Conservation (phyloP, 1,140 invertebrate genomes). For the Scylla paramamosain region DNA sequence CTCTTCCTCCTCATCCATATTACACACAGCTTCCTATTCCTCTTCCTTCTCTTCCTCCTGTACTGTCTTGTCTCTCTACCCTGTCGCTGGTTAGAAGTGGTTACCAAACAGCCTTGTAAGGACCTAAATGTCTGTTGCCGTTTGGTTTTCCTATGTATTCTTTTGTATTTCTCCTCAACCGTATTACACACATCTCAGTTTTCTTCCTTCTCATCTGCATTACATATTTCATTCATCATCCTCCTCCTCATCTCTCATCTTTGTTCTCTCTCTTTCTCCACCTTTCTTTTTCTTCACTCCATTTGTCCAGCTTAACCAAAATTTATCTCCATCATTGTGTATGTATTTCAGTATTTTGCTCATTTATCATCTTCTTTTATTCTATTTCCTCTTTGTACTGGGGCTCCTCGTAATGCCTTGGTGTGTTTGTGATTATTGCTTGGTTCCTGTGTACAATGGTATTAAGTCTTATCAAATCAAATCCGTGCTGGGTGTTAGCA, state of each 20-base stretch:
- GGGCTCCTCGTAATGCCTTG: too few relatives aligned
- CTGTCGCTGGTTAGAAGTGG: not conserved
- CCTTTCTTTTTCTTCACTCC: not conserved
- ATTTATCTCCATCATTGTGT: too few relatives aligned
- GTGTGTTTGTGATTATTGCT: too few relatives aligned
- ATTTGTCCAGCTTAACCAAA: too few relatives aligned
- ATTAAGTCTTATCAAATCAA: too few relatives aligned
- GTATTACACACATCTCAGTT: too few relatives aligned
- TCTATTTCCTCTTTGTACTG: too few relatives aligned
- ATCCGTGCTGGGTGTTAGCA: too few relatives aligned
- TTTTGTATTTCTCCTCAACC: not conserved
- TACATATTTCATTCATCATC: not conserved
- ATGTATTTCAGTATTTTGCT: too few relatives aligned
- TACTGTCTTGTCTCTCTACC: constrained; percentile 15
- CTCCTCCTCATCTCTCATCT: not conserved
- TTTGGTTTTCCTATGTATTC: not conserved
- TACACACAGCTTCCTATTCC: not conserved
- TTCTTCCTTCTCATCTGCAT: not conserved
- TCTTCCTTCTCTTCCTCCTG: not conserved
- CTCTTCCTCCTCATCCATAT: not conserved
- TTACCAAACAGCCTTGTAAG: not conserved
- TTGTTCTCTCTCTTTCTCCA: not conserved
- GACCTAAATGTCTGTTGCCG: too few relatives aligned
- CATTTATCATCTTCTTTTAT: too few relatives aligned
- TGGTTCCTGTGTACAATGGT: too few relatives aligned